A percentile compares a stretch with the other conserved stretches of the same genome.
Conservation (phyloP, 2,113 vertebrate genomes). For the Erpornis zantholeuca region DNA sequence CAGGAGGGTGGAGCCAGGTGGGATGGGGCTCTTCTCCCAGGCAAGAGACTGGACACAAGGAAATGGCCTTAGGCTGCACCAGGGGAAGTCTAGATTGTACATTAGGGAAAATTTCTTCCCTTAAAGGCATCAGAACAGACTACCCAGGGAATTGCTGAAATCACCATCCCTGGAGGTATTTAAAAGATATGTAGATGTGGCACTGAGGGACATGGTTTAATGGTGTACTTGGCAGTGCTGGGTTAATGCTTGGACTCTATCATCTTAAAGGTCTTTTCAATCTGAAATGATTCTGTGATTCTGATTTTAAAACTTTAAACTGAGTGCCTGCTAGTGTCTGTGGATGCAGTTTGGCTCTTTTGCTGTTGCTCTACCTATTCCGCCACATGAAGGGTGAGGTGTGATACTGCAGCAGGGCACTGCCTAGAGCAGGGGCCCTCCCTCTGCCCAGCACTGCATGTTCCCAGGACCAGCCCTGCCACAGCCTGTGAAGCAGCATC, state of each 20-base stretch:
- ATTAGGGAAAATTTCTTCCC: neutral
- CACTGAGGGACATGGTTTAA: neutral
- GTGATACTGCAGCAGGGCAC: neutral
- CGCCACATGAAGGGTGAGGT: rapidly evolving
- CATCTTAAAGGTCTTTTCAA: neutral
- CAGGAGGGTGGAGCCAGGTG: neutral
- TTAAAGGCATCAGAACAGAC: neutral
- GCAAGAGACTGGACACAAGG: neutral
- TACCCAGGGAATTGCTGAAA: neutral
- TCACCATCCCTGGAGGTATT: neutral
- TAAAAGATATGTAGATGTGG: neutral
- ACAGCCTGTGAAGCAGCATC: neutral
- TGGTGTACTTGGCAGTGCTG: neutral
- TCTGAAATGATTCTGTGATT: neutral
- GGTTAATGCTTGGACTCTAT: neutral
- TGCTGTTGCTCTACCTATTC: neutral
- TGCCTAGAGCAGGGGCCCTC: neutral
- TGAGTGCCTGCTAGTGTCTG: neutral
- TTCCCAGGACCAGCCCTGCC: neutral
- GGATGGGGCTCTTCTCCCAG: rapidly evolving
- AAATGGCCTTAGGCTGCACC: neutral
- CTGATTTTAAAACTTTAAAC: neutral
- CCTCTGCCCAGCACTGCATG: neutral
- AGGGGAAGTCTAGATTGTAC: neutral
- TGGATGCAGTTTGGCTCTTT: neutral